Base-by-base conservation (phyloP, 1,140 invertebrate species). In the Drusus annulatus region DNA sequence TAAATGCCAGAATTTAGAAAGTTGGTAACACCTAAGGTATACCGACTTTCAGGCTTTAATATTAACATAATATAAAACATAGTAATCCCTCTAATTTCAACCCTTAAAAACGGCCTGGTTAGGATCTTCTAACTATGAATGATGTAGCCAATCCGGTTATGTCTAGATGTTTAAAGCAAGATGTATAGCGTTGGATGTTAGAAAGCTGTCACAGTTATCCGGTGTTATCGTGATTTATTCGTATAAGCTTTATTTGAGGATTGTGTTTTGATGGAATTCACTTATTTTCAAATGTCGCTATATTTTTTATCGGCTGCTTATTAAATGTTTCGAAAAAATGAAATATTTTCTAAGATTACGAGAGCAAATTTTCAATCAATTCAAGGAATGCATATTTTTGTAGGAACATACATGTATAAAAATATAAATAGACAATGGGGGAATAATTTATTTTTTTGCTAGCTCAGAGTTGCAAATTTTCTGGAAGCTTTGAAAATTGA, bases 31-130 rank as follows among this genome's bases (percentile, higher is more conserved):
- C n/a, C n/a, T n/a, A 28, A 45, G 36, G 10, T 45, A 13, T 45
- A 45, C 36, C 8, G 13, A 45, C 36, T 45, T 45, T 45, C 10
- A 45, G 0, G 1, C 8, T 65, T 45, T 21, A 36, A 54, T 36
- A 74, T 75, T 63, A 65, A 62, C n/a, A n/a, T n/a, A n/a, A n/a
- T n/a, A n/a, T n/a, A n/a, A n/a, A n/a, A n/a, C n/a, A n/a, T n/a
- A n/a, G n/a, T 78, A 74, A 79, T 58, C 73, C 58, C 75, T 73
- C 51, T 52, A 77, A 76, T 62, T 79, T 82, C 76, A 62, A 75
- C 36, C 13, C 76, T 16, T 71, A n/a, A 23, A 25, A 71, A 21
- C 10, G 45, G 36, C 19, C 45, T 5, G 36, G 51, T 71, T 71
- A 13, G 68, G 6, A 23, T 51, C 13, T 69, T 17, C 65, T 1